Conservation (phyloP, 2,113 vertebrate species). For the Gymnocephalus cernua region DNA sequence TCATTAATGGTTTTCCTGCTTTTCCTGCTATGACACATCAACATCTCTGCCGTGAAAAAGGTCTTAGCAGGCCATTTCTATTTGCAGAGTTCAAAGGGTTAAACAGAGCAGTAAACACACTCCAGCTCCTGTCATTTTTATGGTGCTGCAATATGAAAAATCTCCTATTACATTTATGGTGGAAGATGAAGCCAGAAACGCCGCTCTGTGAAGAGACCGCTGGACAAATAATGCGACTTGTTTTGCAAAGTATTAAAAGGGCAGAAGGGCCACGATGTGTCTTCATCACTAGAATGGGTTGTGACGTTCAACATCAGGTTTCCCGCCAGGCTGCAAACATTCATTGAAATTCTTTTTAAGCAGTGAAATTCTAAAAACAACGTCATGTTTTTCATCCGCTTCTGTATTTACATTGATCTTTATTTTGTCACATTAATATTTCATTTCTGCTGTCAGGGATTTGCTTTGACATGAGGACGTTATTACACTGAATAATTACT, state of each 20-base stretch:
- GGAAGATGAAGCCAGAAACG: conserved; percentile 28
- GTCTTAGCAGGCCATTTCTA: too few relatives aligned
- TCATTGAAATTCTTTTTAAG: conserved; percentile 46
- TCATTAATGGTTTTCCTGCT: too few relatives aligned
- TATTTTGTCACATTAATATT: conserved; percentile 49
- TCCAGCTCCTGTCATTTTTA: background rate
- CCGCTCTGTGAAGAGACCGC: conserved; percentile 26
- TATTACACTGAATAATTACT: conserved; percentile 18
- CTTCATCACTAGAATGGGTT: conserved; percentile 24
- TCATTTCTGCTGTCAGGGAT: conserved; percentile 34
- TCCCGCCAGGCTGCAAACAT: conserved; percentile 47
- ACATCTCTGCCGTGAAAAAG: too few relatives aligned
- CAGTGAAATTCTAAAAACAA: conserved; percentile 38
- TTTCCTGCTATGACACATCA: too few relatives aligned
- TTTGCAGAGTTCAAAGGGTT: too few relatives aligned
- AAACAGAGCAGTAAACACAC: background rate
- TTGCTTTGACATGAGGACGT: conserved; percentile 36
- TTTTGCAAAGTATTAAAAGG: conserved; percentile 37
- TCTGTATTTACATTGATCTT: conserved; percentile 21
- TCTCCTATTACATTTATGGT: conserved; percentile 24
- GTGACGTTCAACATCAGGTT: conserved; percentile 19
- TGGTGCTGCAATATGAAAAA: background rate
- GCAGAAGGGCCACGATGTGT: background rate
- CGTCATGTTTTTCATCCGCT: conserved; percentile 37
- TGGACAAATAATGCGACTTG: conserved; percentile 27